Base-by-base conservation (phyloP, 2,888 invertebrate species). In the Odontothrips loti region DNA sequence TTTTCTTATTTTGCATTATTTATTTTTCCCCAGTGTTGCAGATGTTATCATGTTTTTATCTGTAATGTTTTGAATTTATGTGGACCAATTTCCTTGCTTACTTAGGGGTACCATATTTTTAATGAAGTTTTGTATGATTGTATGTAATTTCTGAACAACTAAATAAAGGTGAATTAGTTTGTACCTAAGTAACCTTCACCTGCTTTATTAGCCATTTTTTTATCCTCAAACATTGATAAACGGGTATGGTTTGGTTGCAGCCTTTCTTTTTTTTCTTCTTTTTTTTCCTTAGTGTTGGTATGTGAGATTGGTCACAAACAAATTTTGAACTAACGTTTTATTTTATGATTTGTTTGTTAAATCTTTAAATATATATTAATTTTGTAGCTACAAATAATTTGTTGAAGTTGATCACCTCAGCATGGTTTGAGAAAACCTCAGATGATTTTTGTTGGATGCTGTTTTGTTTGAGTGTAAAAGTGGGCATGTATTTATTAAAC, bases 401-500 rank as follows among this genome's bases (percentile, higher is more conserved):
- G 58, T 58, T 15, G 17, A 58, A 58, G 58, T 15, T 15, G 9
- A 51, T 51, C 34, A 2, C 34, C 34, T 43, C 6, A 27, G 23
- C 27, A 27, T 27, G n/a, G 51, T 75, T 27, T 75, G 68, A 4
- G 23, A 20, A 6, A 58, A 58, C 51, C 17, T 47, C 20, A 23
- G 12, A 34, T 48, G 29, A 15, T 58, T 58, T 58, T 17, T 23
- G 34, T 6, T 43, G 34, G 6, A 43, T 80, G 11, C 9, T 75
- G 27, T 12, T 75, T 23, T 75, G 68, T 27, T 68, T 27, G 68
- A 75, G 68, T n/a, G n/a, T 75, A n/a, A n/a, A n/a, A n/a, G 68
- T 75, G 68, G 27, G 68, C 27, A 58, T 75, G 68, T 75, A 75
- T 75, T 75, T 75, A 75, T 75, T 75, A 27, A 27, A 75, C 8